Conservation (phyloP, 2,113 vertebrate species). For the Menidia beryllina region DNA sequence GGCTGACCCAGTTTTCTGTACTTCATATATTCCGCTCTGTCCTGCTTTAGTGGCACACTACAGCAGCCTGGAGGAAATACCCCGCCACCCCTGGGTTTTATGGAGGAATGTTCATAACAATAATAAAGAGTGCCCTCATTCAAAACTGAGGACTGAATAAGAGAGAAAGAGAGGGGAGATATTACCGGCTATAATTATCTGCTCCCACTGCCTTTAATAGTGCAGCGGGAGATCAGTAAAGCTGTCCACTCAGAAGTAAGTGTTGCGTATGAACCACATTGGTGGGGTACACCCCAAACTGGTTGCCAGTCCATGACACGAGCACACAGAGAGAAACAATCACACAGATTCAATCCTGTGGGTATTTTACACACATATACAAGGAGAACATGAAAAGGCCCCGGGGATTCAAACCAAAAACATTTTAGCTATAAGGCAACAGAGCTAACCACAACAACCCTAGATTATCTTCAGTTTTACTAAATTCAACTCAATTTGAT, state of each 20-base stretch:
- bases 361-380: too few relatives aligned
- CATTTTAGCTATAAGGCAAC: too few relatives aligned
- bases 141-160: slow-evolving; percentile 3
- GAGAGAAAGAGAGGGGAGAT: slow-evolving; percentile 12
- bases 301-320: too few relatives aligned
- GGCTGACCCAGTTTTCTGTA: slow-evolving; percentile 55
- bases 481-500: too few relatives aligned
- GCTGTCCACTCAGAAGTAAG: slow-evolving; percentile 8
- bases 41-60: slow-evolving; percentile 11
- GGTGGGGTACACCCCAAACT: too few relatives aligned
- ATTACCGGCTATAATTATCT: slow-evolving; percentile 26
- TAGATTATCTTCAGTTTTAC: too few relatives aligned
- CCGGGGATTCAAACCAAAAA: too few relatives aligned
- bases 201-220: slow-evolving; percentile 30
- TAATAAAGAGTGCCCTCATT: slow-evolving; percentile 62
- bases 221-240: slow-evolving; percentile 11
- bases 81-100: slow-evolving; percentile 43
- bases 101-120: slow-evolving; percentile 37
- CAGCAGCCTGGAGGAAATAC: slow-evolving; percentile 44
- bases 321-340: too few relatives aligned
- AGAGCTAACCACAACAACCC: too few relatives aligned
- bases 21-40: slow-evolving; percentile 38
- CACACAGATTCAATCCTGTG: too few relatives aligned
- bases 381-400: too few relatives aligned
- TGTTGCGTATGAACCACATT: too few relatives aligned